These are phyloP conservation scores for Eufriesea mexicana DNA, from an alignment of 1,140 invertebrate species.

Conservation along the genomic window DNA sequence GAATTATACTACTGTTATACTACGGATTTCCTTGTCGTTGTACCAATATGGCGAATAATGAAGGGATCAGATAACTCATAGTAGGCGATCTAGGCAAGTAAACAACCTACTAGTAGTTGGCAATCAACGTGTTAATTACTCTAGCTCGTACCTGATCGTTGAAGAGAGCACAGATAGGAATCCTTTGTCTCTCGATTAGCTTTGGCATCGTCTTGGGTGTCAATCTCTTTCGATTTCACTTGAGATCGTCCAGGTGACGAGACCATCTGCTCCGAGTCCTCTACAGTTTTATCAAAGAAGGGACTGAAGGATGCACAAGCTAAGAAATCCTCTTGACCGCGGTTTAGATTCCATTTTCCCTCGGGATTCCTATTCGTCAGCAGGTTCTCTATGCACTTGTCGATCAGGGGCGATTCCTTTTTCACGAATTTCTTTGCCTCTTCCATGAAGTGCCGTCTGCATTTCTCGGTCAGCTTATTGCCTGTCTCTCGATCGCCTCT, in stretches of 20 bases:
- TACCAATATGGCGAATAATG: too few species aligned
- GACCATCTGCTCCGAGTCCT: not conserved
- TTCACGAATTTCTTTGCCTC: conserved; percentile 48
- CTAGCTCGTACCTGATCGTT: not conserved
- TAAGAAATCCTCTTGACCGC: not conserved
- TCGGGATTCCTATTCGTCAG: conserved; percentile 24
- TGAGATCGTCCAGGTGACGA: not conserved
- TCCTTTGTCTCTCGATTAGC: too few species aligned
- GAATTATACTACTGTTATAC: too few species aligned
- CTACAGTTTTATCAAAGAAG: not conserved
- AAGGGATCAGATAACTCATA: too few species aligned
- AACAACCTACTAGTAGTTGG: too few species aligned
- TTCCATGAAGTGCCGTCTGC: conserved; percentile 34
- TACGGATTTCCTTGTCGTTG: too few species aligned
- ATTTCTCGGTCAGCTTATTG: conserved; percentile 22
- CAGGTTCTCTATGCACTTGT: conserved; percentile 47
- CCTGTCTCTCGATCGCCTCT: not conserved
- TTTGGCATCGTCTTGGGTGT: not conserved
- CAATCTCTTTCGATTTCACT: not conserved
- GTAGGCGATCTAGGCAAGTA: too few species aligned
- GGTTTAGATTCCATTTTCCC: not conserved
- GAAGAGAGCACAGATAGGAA: not conserved
- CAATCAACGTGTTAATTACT: too few species aligned
- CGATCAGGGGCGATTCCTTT: conserved; percentile 52
- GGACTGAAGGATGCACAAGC: not conserved